Conservation (phyloP, 2,888 invertebrate genomes). For the Chirona hameri region DNA sequence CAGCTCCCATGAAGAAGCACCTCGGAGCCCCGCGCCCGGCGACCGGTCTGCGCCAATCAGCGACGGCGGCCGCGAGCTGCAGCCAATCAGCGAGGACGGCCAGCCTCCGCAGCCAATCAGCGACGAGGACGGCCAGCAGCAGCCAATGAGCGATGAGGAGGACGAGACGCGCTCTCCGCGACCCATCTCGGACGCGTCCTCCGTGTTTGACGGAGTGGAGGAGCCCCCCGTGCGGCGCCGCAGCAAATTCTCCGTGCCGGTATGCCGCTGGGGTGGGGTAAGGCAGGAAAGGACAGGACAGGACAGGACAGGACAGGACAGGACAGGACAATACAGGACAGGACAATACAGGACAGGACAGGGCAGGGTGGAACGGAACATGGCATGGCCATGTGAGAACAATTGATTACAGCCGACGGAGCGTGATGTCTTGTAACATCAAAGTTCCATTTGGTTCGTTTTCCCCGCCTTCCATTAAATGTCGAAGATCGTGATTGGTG, state of each 20-base stretch:
- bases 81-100: slow-evolving; percentile 79
- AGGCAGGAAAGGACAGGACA: no score
- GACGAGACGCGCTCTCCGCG: slow-evolving; percentile 51
- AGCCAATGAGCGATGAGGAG: slow-evolving; percentile 60
- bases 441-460: no score
- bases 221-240: slow-evolving; percentile 28
- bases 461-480: no score
- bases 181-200: slow-evolving; percentile 40
- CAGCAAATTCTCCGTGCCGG: not conserved
- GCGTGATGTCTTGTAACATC: no score
- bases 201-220: slow-evolving; percentile 38
- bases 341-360: no score
- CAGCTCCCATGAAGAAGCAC: slow-evolving; percentile 62
- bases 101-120: slow-evolving; percentile 50
- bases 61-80: slow-evolving; percentile 81
- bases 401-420: no score
- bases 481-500: no score
- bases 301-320: no score
- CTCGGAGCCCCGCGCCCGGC: slow-evolving; percentile 86
- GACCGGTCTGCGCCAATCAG: slow-evolving; percentile 81
- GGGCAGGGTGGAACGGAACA: no score
- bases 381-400: no score
- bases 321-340: no score
- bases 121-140: slow-evolving; percentile 50
- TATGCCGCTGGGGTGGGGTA: not conserved